These are phyloP conservation scores for Todus mexicanus DNA, from an alignment of 2,797 vertebrate species.

Conservation along the genomic window DNA sequence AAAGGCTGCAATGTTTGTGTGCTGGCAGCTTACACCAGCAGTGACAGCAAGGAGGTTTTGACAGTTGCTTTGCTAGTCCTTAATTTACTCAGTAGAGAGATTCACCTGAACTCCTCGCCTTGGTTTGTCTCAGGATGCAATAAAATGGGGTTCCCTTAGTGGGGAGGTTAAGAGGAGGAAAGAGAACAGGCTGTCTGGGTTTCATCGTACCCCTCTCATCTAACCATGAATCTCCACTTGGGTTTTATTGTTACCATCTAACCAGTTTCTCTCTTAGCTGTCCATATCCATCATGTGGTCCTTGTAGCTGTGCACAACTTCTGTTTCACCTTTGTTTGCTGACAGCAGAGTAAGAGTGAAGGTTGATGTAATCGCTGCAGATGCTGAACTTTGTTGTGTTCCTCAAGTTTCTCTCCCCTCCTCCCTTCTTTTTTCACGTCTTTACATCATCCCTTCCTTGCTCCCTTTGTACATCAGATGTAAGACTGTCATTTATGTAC, in stretches of 20 bases:
- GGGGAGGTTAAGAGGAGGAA: not conserved
- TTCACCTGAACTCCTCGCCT: not conserved
- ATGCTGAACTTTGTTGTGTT: not conserved
- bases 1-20: not conserved
- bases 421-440: no score
- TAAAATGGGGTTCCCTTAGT: not conserved
- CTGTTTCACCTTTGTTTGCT: not conserved
- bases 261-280: not conserved
- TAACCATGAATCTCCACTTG: not conserved
- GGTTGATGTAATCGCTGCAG: not conserved
- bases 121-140: not conserved
- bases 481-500: no score
- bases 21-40: not conserved
- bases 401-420: not conserved
- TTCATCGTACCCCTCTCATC: not conserved
- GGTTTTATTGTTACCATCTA: not conserved
- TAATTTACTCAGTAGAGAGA: not conserved
- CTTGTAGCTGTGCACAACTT: not conserved
- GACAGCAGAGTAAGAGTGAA: not conserved
- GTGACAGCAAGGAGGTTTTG: not conserved
- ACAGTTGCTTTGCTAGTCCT: not conserved
- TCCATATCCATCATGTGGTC: accelerated
- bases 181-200: not conserved
- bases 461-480: no score
- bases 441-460: no score